phyloP scores from a whole-genome alignment of 2,888 invertebrate species.

The Desoria tigrina region DNA sequence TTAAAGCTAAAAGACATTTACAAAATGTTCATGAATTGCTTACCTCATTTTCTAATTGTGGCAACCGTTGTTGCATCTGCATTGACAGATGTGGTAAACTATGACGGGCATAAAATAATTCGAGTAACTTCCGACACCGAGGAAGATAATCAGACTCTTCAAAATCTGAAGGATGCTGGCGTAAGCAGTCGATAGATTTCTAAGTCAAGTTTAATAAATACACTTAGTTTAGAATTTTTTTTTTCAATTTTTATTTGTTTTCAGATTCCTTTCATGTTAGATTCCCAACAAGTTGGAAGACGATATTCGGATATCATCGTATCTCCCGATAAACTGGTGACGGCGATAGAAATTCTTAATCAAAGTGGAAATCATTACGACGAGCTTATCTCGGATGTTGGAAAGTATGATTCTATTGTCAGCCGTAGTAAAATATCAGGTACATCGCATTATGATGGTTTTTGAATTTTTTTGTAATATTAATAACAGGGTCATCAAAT shows the following conservation, averaged over 20 bases:
- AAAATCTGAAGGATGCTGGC: not conserved
- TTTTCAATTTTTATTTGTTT: no score
- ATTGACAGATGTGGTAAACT: slow-evolving; percentile 4
- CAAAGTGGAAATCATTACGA: slow-evolving; percentile 11
- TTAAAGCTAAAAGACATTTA: no score
- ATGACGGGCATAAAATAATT: slow-evolving; percentile 21
- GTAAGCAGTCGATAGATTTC: not conserved
- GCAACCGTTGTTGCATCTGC: not conserved
- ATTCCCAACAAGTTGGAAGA: no score
- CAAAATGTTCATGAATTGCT: no score
- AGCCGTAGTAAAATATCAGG: not conserved
- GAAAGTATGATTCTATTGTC: slow-evolving; percentile 23
- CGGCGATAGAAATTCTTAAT: not conserved
- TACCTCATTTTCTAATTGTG: no score
- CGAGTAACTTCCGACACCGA: slow-evolving; percentile 9
- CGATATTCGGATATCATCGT: no score
- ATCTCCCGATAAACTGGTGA: not conserved
- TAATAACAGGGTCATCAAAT: slow-evolving; percentile 28
- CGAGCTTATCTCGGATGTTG: slow-evolving; percentile 28
- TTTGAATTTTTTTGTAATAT: no score
- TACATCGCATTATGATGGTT: no score
- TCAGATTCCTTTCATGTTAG: no score
- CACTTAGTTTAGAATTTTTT: no score
- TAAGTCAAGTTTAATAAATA: no score
- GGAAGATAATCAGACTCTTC: slow-evolving; percentile 5